Base-by-base conservation (phyloP, 2,888 invertebrate genomes). In the Hedychridium roseum region DNA sequence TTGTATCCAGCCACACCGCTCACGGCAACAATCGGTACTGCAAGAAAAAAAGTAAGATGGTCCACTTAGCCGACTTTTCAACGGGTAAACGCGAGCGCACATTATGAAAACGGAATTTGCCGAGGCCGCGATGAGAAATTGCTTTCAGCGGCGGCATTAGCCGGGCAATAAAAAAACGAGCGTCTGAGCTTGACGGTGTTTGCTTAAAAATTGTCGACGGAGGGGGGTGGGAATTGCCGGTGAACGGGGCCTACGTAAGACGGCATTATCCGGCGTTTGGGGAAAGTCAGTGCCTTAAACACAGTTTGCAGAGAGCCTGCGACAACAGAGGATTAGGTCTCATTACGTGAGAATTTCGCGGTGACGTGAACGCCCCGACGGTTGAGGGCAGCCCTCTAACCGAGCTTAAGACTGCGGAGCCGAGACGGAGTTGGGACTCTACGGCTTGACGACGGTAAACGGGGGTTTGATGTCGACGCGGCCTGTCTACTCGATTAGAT, bases 1-100 rank as follows among this genome's bases (percentile, higher is more conserved):
- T 90, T 90, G 77, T 89, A 88, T 18, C 89, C 90, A 58, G 90
- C 81, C 3, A 93, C 92, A 17, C 92, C 93, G 74, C 89, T 87
- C 51, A 92, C 89, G 71, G 90, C 87, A 54, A 87, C 86, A 70
- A 91, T 86, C 41, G 92, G 91, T 78, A 91, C 92, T 92, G 86
- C 31, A 84, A 83, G 53, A 64, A 54, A 43, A 32, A 36, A 26
- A 26, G 3, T 3, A 43, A 34, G n/a, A 47, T 18, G 43, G 14
- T 31, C n/a, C n/a, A n/a, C n/a, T n/a, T n/a, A n/a, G n/a, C n/a
- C n/a, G n/a, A n/a, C n/a, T n/a, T n/a, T n/a, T n/a, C n/a, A n/a
- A n/a, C n/a, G n/a, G n/a, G n/a, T n/a, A n/a, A n/a, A 15, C 28
- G 28, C 11, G 3, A 14, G 28, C 9, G 28, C 28, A 14, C 28